Conservation (phyloP, 2,888 invertebrate species). For the Morinoia aosen region DNA sequence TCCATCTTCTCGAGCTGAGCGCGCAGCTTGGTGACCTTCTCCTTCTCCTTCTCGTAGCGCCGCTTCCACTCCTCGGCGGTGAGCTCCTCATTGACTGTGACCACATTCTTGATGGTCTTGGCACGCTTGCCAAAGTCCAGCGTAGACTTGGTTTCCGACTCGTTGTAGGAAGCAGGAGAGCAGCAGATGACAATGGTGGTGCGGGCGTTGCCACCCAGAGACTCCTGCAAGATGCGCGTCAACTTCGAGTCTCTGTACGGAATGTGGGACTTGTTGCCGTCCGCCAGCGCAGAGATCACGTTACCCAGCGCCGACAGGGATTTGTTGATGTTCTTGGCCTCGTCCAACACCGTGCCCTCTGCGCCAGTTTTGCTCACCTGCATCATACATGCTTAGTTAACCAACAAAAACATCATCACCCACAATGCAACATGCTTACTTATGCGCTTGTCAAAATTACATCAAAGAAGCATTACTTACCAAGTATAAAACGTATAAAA, state of each 20-base stretch:
- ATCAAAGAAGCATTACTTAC: too few species aligned
- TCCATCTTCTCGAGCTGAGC: conserved; percentile 93
- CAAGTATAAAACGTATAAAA: too few species aligned
- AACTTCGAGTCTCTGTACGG: conserved; percentile 88
- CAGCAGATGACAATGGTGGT: conserved; percentile 99
- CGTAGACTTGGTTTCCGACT: conserved; percentile 98
- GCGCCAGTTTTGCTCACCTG: conserved; percentile 99
- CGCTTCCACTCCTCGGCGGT: conserved; percentile 99
- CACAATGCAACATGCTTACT: too few species aligned
- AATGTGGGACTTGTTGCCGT: conserved; percentile 96
- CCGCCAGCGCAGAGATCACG: conserved; percentile 98
- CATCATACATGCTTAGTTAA: conserved; percentile 28
- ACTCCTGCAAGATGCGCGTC: conserved; percentile 88
- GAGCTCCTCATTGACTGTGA: conserved; percentile 98
- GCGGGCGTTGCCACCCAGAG: conserved; percentile 96
- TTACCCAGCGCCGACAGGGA: conserved; percentile 98
- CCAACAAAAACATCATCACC: neutral
- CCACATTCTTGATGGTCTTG: conserved; percentile 99
- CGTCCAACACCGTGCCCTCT: conserved; percentile 98
- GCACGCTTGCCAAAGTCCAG: conserved; percentile 94
- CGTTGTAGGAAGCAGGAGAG: conserved; percentile 99
- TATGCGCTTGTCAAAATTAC: too few species aligned
- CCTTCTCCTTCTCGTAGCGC: conserved; percentile 97
- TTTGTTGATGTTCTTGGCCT: conserved; percentile 99
- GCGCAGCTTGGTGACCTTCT: conserved; percentile 88